Evolutionary conservation across 1,140 invertebrate species (phyloP).

Genomic region (Planococcus citri): DNA sequence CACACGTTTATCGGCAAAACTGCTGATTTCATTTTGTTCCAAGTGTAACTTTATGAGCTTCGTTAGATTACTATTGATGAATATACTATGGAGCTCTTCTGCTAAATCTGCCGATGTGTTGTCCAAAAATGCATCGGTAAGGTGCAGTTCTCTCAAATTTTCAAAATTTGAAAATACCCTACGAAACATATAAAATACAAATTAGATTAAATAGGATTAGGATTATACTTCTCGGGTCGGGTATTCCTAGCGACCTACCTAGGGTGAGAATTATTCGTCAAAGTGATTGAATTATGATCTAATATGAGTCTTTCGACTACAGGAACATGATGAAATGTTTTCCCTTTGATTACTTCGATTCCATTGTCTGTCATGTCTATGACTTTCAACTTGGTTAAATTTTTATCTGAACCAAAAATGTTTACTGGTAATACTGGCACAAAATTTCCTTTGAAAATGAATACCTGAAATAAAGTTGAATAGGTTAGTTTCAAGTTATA

Average conservation of each 20-base stretch:
- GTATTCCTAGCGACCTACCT: too few species aligned
- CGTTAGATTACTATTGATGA: constrained; percentile 52
- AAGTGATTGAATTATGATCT: constrained; percentile 58
- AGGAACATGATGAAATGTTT: constrained; percentile 60
- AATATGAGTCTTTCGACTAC: constrained; percentile 57
- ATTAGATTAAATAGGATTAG: background rate
- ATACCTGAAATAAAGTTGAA: constrained; percentile 36
- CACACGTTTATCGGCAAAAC: constrained; percentile 48
- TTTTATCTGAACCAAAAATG: constrained; percentile 48
- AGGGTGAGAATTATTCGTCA: constrained; percentile 50
- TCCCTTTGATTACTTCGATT: constrained; percentile 60
- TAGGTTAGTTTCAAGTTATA: constrained; percentile 11
- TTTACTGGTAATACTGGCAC: constrained; percentile 53
- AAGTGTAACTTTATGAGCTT: constrained; percentile 57
- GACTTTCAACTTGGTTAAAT: constrained; percentile 44
- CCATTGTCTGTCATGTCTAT: constrained; percentile 66
- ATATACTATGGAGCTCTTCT: constrained; percentile 55
- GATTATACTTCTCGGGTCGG: too few species aligned
- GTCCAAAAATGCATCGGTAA: constrained; percentile 63
- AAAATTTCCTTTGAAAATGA: constrained; percentile 62
- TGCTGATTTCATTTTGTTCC: constrained; percentile 63
- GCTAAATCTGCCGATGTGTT: constrained; percentile 44
- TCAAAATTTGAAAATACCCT: constrained; percentile 66
- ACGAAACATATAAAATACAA: constrained; percentile 24
- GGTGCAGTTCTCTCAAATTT: constrained; percentile 54